Percentiles rank a stretch among this genome's conserved stretches.
Conservation (phyloP, 2,113 vertebrate genomes). For the Hydrolagus affinis region DNA sequence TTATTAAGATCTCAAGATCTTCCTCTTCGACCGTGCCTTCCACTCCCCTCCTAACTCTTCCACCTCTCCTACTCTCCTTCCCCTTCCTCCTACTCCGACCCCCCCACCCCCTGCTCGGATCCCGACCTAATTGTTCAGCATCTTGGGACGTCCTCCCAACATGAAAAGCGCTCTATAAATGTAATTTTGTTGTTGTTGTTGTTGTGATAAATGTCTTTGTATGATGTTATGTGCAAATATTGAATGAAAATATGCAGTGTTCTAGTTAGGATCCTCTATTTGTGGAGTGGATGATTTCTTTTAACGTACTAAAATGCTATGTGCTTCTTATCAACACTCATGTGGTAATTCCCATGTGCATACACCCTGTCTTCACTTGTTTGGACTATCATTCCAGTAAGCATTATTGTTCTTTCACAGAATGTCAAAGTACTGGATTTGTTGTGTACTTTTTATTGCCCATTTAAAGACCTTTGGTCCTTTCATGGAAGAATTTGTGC, state of each 20-base stretch:
- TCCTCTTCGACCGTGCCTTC: too few species aligned
- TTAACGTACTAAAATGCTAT: not conserved
- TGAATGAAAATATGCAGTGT: not conserved
- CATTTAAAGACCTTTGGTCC: not conserved
- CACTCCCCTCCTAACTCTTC: too few species aligned
- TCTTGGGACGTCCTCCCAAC: too few species aligned
- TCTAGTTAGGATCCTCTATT: not conserved
- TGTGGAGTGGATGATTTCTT: not conserved
- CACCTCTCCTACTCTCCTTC: too few species aligned
- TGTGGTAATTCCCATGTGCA: not conserved
- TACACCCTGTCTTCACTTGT: not conserved
- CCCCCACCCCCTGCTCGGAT: too few species aligned
- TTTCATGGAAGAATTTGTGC: not conserved
- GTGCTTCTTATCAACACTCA: not conserved
- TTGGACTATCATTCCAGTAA: too few species aligned
- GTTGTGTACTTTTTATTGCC: not conserved
- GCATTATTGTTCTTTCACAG: not conserved
- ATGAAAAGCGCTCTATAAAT: too few species aligned
- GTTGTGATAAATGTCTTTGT: not conserved
- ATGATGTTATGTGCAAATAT: not conserved
- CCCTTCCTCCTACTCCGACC: too few species aligned
- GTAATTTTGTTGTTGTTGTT: too few species aligned
- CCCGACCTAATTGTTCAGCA: too few species aligned
- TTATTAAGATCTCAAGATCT: too few species aligned
- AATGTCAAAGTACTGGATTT: not conserved